Percentiles rank a stretch among this genome's conserved stretches.
phyloP scores from a whole-genome alignment of 2,113 vertebrate species.

The Prunella himalayana region DNA sequence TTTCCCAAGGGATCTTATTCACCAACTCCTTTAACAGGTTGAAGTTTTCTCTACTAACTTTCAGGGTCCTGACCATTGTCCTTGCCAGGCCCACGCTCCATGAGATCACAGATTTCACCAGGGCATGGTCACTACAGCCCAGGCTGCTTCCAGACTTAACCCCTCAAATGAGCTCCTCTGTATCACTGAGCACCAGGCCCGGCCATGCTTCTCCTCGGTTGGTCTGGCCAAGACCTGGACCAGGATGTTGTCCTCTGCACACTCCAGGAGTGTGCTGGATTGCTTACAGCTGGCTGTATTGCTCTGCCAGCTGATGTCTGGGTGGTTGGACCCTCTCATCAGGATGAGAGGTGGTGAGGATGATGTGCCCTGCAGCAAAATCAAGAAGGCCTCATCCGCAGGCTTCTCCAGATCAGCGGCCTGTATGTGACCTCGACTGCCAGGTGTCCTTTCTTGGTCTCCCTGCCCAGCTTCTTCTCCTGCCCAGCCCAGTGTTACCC shows the following conservation, averaged over 20 bases:
- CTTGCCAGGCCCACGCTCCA: accelerated
- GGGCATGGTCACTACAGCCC: background rate
- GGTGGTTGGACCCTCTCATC: background rate
- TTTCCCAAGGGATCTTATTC: background rate
- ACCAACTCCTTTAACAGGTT: background rate
- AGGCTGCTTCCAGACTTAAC: background rate
- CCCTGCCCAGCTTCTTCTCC: background rate
- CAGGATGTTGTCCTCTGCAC: background rate
- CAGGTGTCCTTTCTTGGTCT: background rate
- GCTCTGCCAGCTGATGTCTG: background rate
- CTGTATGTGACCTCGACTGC: background rate
- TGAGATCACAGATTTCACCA: background rate
- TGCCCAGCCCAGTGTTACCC: background rate
- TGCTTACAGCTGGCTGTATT: background rate
- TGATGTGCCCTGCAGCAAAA: background rate
- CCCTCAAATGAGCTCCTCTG: accelerated
- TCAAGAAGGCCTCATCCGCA: background rate
- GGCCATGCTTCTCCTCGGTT: accelerated
- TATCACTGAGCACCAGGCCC: background rate
- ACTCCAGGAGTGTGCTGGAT: background rate
- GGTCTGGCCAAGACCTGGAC: background rate
- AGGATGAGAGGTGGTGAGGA: background rate
- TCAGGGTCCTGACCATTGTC: background rate
- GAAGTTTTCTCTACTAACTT: background rate
- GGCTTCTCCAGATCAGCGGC: accelerated